Percentiles rank a stretch among this genome's conserved stretches.
phyloP scores from a whole-genome alignment of 2,113 vertebrate genomes.

The Nannobrachium achirus region DNA sequence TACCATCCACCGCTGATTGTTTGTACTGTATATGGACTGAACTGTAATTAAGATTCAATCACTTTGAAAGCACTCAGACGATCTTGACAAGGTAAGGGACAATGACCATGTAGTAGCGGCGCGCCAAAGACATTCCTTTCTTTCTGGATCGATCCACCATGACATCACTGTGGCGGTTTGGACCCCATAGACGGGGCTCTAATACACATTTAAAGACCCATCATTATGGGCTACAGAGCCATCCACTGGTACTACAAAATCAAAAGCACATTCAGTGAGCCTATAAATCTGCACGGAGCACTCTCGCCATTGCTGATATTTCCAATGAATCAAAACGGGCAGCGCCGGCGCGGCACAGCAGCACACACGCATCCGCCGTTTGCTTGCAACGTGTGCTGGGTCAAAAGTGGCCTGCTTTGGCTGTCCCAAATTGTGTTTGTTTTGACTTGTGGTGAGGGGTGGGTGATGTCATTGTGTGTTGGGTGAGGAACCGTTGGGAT shows the following conservation, averaged over 20 bases:
- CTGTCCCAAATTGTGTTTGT: background rate
- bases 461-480: conserved; percentile 43
- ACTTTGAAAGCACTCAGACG: conserved; percentile 38
- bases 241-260: conserved; percentile 34
- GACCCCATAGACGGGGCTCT: conserved; percentile 39
- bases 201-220: conserved; percentile 40
- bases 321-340: conserved; percentile 12
- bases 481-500: conserved; percentile 32
- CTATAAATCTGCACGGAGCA: conserved; percentile 15
- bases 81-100: conserved; percentile 25
- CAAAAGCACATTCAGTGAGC: conserved; percentile 47
- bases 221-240: conserved; percentile 34
- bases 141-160: conserved; percentile 32
- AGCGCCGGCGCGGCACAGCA: no score
- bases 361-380: background rate
- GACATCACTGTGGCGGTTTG: conserved; percentile 39
- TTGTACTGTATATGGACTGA: background rate
- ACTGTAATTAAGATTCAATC: conserved; percentile 26
- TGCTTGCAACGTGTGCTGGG: background rate
- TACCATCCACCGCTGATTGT: no score
- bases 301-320: conserved; percentile 21
- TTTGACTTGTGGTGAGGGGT: conserved; percentile 23
- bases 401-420: conserved; percentile 1
- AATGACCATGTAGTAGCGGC: background rate
- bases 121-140: conserved; percentile 15